Conservation (phyloP, 2,888 invertebrate species). For the Machimus atricapillus region DNA sequence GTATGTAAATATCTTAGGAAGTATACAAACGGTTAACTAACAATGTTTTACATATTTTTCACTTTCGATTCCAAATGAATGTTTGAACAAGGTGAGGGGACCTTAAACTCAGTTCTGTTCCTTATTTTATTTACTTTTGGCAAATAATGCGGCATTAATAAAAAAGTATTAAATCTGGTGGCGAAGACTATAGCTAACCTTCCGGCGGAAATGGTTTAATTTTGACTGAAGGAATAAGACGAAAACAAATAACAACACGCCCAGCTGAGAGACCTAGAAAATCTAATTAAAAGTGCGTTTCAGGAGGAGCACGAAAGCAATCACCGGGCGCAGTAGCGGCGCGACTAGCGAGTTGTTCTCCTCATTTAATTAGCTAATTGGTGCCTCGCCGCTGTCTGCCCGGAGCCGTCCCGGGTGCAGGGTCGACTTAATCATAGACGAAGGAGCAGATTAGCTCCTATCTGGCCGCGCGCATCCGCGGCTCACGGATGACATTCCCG, state of each 20-base stretch:
- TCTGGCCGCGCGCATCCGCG: slow-evolving; percentile 1
- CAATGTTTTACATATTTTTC: too few relatives aligned
- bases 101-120: too few relatives aligned
- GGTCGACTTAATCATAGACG: slow-evolving; percentile 19
- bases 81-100: too few relatives aligned
- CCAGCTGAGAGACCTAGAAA: neutral
- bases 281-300: slow-evolving; percentile 32
- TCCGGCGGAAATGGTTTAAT: neutral
- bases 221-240: neutral
- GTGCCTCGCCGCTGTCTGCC: neutral
- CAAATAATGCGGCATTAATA: neutral
- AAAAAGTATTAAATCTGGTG: neutral
- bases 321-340: slow-evolving; percentile 14
- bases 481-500: slow-evolving; percentile 3
- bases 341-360: slow-evolving; percentile 5
- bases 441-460: slow-evolving; percentile 18
- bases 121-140: neutral
- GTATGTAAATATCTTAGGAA: too few relatives aligned
- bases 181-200: neutral
- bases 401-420: slow-evolving; percentile 2
- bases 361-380: slow-evolving; percentile 33
- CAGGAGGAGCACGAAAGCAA: slow-evolving; percentile 17
- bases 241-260: neutral
- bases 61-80: too few relatives aligned
- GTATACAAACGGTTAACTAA: too few relatives aligned